These are phyloP conservation scores for Cydia amplana DNA, from an alignment of 1,140 invertebrate genomes.

Conservation along the genomic window DNA sequence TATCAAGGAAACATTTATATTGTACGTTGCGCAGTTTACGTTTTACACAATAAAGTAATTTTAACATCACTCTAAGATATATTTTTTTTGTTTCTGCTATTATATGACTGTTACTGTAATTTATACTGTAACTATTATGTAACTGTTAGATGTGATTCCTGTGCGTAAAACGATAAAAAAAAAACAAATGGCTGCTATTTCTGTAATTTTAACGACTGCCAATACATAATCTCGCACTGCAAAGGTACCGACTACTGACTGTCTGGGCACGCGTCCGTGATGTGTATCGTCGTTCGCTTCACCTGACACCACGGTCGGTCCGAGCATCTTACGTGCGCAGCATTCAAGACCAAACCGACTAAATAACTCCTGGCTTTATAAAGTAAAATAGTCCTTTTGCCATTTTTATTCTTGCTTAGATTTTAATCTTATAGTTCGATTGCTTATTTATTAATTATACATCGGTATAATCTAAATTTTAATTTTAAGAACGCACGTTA, in stretches of 20 bases:
- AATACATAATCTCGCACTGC: background rate
- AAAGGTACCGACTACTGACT: constrained; percentile 17
- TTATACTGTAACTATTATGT: too few species aligned
- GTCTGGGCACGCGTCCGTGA: constrained; percentile 52
- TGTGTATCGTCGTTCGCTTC: constrained; percentile 56
- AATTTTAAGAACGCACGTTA: too few species aligned
- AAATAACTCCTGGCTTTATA: constrained; percentile 19
- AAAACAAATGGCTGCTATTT: background rate
- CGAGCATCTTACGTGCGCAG: constrained; percentile 42
- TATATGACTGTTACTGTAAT: too few species aligned
- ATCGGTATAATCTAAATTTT: too few species aligned
- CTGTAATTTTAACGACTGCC: background rate
- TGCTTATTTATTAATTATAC: too few species aligned
- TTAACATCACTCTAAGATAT: too few species aligned
- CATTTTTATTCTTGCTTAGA: background rate
- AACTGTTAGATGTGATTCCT: too few species aligned
- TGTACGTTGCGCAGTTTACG: too few species aligned
- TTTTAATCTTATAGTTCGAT: background rate
- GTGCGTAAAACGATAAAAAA: background rate
- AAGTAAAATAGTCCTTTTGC: background rate
- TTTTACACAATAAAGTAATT: too few species aligned
- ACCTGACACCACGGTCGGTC: constrained; percentile 52
- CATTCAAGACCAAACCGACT: constrained; percentile 24
- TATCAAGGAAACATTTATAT: too few species aligned
- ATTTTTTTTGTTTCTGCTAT: too few species aligned